A percentile compares a stretch with the other conserved stretches of the same genome.
Evolutionary conservation across 2,888 invertebrate species (phyloP).

Genomic region (Tenodera sinensis): DNA sequence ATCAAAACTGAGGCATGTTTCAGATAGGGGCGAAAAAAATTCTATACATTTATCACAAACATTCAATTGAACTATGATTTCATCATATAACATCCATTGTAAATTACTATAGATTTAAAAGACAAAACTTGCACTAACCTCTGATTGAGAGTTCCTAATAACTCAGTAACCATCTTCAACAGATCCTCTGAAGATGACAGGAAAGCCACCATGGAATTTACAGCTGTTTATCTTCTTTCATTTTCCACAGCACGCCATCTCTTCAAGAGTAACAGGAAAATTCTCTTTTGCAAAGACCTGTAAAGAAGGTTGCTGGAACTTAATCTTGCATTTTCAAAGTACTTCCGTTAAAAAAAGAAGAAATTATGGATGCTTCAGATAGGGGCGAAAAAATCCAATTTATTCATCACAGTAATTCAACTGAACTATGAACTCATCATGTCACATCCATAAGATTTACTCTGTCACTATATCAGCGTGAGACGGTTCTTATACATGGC

Average conservation of each 20-base stretch:
- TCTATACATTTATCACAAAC: conserved; percentile 38
- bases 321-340: neutral
- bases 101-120: too few species aligned
- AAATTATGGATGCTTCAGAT: conserved; percentile 35
- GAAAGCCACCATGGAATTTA: too few species aligned
- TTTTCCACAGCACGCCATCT: neutral
- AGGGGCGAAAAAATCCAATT: conserved; percentile 43
- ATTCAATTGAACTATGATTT: conserved; percentile 44
- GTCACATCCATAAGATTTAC: neutral
- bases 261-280: neutral
- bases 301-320: neutral
- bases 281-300: neutral
- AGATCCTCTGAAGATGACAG: too few species aligned
- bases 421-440: conserved; percentile 46
- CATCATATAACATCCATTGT: too few species aligned
- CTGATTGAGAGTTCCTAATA: too few species aligned
- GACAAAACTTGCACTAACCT: too few species aligned
- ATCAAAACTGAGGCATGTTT: conserved; percentile 11
- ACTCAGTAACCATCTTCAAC: too few species aligned
- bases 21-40: conserved; percentile 45
- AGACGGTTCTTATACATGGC: too few species aligned
- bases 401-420: conserved; percentile 40
- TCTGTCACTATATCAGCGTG: too few species aligned
- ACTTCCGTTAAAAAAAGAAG: neutral
- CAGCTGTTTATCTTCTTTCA: too few species aligned